Percentiles rank a stretch among this genome's conserved stretches.
phyloP scores from a whole-genome alignment of 2,797 vertebrate species.

The Austrolebias charrua region DNA sequence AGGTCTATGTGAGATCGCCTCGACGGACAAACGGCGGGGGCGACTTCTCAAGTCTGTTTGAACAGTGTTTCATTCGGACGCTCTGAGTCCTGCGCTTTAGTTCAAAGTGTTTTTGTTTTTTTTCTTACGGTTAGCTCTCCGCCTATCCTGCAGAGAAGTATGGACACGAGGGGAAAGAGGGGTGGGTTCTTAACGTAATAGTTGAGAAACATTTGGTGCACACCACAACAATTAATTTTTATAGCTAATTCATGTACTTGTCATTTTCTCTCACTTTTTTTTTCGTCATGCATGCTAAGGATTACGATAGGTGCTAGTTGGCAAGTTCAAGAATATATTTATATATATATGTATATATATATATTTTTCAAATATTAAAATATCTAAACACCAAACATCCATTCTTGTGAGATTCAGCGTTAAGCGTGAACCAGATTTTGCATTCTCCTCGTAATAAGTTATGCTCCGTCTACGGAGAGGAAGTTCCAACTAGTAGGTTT shows the following conservation, averaged over 20 bases:
- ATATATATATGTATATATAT: conserved; percentile 82
- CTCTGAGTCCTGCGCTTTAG: conserved; percentile 87
- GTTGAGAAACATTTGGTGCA: conserved; percentile 99
- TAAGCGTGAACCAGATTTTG: conserved; percentile 94
- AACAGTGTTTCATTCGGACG: conserved; percentile 94
- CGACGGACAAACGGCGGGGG: conserved; percentile 79
- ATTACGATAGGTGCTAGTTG: conserved; percentile 95
- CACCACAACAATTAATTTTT: conserved; percentile 95
- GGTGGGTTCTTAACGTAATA: conserved; percentile 80
- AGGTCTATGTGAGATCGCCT: conserved; percentile 75
- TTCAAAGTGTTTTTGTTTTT: conserved; percentile 61
- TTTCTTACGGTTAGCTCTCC: conserved; percentile 44
- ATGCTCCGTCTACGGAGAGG: conserved; percentile 82
- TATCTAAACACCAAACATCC: conserved; percentile 99
- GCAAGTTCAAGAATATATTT: conserved; percentile 95
- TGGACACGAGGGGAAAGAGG: conserved; percentile 69
- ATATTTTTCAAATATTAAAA: conserved; percentile 91
- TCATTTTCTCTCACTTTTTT: conserved; percentile 70
- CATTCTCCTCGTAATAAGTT: conserved; percentile 91
- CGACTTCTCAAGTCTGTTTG: conserved; percentile 92
- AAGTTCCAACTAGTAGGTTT: conserved; percentile 80
- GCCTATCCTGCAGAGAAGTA: conserved; percentile 92
- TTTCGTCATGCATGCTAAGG: conserved; percentile 98
- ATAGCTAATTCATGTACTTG: conserved; percentile 85
- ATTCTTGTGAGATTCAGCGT: conserved; percentile 97